These are phyloP conservation scores for Helobdella robusta DNA, from an alignment of 2,888 invertebrate genomes.

Conservation along the genomic window DNA sequence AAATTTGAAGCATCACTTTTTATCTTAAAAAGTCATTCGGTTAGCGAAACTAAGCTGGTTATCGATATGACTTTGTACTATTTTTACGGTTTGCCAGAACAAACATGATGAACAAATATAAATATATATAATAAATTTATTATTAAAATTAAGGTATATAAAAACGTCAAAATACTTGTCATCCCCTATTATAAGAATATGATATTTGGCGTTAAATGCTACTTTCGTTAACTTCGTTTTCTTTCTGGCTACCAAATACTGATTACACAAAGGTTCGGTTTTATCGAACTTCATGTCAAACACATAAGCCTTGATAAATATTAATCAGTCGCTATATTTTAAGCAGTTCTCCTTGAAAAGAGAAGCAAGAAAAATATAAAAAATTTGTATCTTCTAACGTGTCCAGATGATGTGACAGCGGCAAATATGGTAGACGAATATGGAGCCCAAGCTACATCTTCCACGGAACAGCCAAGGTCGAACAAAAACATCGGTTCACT, in stretches of 20 bases:
- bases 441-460: conserved; percentile 90
- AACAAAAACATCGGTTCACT: conserved; percentile 73
- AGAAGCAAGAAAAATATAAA: neutral
- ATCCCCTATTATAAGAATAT: conserved; percentile 73
- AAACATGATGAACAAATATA: too few relatives aligned
- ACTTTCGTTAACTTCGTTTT: conserved; percentile 72
- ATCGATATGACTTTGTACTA: too few relatives aligned
- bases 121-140: too few relatives aligned
- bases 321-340: neutral
- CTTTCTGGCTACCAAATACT: conserved; percentile 75
- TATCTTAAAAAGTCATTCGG: too few relatives aligned
- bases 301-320: conserved; percentile 53
- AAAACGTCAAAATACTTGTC: too few relatives aligned
- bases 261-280: conserved; percentile 77
- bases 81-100: too few relatives aligned
- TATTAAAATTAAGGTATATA: too few relatives aligned
- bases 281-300: conserved; percentile 85
- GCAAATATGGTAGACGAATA: conserved; percentile 94
- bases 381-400: conserved; percentile 44
- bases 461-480: conserved; percentile 78
- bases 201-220: conserved; percentile 63
- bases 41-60: too few relatives aligned
- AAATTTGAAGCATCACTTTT: too few relatives aligned
- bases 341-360: neutral
- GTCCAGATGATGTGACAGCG: conserved; percentile 81